Evolutionary conservation across 2,888 invertebrate species (phyloP), one percentile per base, ranked within the genome.

Genomic region (Lacanobia wlatinum): DNA sequence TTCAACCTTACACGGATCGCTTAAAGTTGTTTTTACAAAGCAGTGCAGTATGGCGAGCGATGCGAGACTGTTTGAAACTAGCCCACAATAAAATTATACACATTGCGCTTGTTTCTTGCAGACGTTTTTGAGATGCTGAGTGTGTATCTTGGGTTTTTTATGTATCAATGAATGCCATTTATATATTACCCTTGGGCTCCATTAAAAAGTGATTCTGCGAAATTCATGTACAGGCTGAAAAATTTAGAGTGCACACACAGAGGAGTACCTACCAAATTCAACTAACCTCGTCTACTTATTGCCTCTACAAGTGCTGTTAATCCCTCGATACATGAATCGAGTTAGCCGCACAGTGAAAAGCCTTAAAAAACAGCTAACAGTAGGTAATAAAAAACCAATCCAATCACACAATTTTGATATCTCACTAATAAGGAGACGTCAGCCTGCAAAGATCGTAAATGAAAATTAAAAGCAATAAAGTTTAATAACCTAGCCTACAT

Each of bases 401-500:
- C 61, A 82, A 73, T 70, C 61, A 52, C 52, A 34, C 8, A 46
- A 68, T 40, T 69, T 82, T 82, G 34, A 73, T 73, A 56, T 38
- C 48, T 64, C 28, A 68, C 50, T 73, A 82, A 73, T 70, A 53
- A 68, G 23, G 6, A 53, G 8, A 70, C 46, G 40, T 52, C 43
- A 66, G 60, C 28, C 34, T 40, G 60, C 38, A 61, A 40, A 50
- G 50, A 56, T 68, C 78, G 62, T 78, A 70, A 81, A 65, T 38
- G 62, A 66, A 77, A 81, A 78, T 82, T 78, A 82, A 82, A 82
- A 82, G 28, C 67, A 23, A 70, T 82, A 65, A 80, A 69, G 14
- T 61, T 69, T 60, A 43, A 28, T 58, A 65, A 34, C 53, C 21
- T 21, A 58, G 23, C 18, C 60, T 21, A 59, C 58, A 50, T 68